Evolutionary conservation across 2,888 invertebrate genomes (phyloP), one percentile per base, ranked within the genome.

Genomic region (Temnothorax ravouxi): DNA sequence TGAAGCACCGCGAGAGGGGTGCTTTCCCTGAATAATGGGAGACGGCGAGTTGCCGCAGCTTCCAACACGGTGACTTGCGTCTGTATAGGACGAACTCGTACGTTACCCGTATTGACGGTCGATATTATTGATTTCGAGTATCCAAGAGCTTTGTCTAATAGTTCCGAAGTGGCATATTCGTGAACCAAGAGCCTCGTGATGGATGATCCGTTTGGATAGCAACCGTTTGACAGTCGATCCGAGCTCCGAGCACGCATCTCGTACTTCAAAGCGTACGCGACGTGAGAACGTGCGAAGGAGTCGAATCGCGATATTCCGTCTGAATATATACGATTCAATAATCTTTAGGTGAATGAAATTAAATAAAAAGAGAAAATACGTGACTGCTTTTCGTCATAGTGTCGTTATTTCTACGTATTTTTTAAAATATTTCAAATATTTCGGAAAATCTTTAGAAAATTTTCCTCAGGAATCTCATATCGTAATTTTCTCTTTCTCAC

Each of bases 121-220:
- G 56, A 81, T 77, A 56, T 83, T 74, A 87, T 87, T 83, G 75
- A 80, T 77, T 85, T 81, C 56, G 59, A 81, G 21, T 81, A 47
- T 71, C 38, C 83, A 41, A 81, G 75, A 25, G 81, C 50, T 66
- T 74, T n/a, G 62, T 34, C 82, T 64, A 75, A 83, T 66, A 74
- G 50, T 74, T 50, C 38, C 77, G 21, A 41, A 82, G 67, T 44
- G 59, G 44, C 72, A 59, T 47, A 61, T 84, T 71, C 69, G 59
- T 50, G 29, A 69, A 62, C 62, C 54, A 54, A 82, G 75, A 52
- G 75, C 54, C n/a, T 50, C 76, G 8, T 56, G 66, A 54, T 71
- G 50, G 38, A 64, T 50, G 41, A 59, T 75, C 59, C 34, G 34
- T 34, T 34, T 34, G 34, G 34, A 34, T 34, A 6, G 21, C 47